Evolutionary conservation across 2,888 invertebrate genomes (phyloP).

Genomic region (Epirrita christyi): DNA sequence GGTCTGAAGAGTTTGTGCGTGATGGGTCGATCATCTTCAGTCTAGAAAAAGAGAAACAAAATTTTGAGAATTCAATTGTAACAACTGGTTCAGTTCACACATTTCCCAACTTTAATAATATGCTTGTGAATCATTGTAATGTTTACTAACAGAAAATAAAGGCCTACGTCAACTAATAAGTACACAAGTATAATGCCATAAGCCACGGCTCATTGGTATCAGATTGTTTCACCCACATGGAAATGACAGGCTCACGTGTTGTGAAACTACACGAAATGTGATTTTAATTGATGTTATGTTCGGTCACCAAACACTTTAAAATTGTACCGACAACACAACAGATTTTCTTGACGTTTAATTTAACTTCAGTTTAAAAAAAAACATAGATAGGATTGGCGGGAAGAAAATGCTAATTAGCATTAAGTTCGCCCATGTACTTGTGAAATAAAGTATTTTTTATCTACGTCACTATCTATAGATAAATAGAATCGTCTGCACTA

Average conservation of each 20-base stretch:
- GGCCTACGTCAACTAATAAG: slow-evolving; percentile 6
- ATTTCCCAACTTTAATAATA: slow-evolving; percentile 2
- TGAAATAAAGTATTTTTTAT: no score
- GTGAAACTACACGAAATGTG: slow-evolving; percentile 67
- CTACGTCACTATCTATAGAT: no score
- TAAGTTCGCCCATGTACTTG: no score
- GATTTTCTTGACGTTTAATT: neutral
- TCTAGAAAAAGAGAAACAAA: slow-evolving; percentile 67
- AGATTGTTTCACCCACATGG: slow-evolving; percentile 51
- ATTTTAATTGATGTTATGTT: slow-evolving; percentile 79
- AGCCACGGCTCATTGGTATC: slow-evolving; percentile 43
- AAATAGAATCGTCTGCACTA: no score
- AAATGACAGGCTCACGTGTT: slow-evolving; percentile 73
- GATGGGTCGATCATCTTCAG: slow-evolving; percentile 64
- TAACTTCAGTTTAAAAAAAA: no score
- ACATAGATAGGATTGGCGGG: no score
- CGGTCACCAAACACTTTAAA: slow-evolving; percentile 60
- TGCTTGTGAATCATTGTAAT: slow-evolving; percentile 19
- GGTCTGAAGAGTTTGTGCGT: slow-evolving; percentile 79
- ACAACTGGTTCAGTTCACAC: neutral
- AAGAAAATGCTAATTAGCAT: no score
- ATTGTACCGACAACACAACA: slow-evolving; percentile 50
- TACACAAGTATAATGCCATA: slow-evolving; percentile 22
- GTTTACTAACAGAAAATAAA: slow-evolving; percentile 25
- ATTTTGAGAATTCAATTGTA: neutral